Base-by-base conservation (phyloP, 2,113 vertebrate species). In the Sitta europaea region DNA sequence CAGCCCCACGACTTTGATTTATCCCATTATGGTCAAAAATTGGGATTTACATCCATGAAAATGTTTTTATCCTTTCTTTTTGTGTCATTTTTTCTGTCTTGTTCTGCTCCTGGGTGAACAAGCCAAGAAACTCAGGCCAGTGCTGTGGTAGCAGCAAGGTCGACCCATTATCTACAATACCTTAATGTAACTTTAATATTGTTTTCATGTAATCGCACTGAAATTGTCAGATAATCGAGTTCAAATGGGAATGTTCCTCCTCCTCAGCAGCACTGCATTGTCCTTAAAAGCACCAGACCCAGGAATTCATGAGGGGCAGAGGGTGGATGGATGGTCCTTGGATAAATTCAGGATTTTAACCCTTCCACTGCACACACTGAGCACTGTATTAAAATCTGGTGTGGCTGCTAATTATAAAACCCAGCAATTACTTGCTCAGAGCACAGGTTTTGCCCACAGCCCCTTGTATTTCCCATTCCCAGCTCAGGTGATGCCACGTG, bases 211-310 rank as follows among this genome's bases (percentile, higher is more conserved):
- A 92, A 53, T 66, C 70, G 50, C 58, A 10, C 73, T 8, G 23
- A 51, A 83, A 95, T 40, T 27, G 79, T 33, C 23, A 24, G 63
- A 65, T 92, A 90, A 94, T 90, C 35, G 28, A 74, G 72, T 81
- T 73, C 72, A 42, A 80, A 45, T 2, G 68, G 75, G 92, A 94
- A 86, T 58, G 51, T 58, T 80, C 65, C 91, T 82, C 86, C 78
- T 86, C 50, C 47, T 51, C 54, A 54, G 71, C 95, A 73, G 71
- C 11, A 70, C 58, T 29, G 85, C 54, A 6, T 35, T 51, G 95
- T 66, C 91, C 92, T 83, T 86, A 91, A 95, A 77, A 85, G 87
- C 92, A 55, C 87, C 85, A 48, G 88, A 16, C 3, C 45, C 21
- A 53, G 84, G 80, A 65, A 48, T 57, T 29, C 8, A 3, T 11